Percentiles rank a stretch among this genome's conserved stretches.
Evolutionary conservation across 2,888 invertebrate species (phyloP).

Genomic region (Cybosia mesomella): DNA sequence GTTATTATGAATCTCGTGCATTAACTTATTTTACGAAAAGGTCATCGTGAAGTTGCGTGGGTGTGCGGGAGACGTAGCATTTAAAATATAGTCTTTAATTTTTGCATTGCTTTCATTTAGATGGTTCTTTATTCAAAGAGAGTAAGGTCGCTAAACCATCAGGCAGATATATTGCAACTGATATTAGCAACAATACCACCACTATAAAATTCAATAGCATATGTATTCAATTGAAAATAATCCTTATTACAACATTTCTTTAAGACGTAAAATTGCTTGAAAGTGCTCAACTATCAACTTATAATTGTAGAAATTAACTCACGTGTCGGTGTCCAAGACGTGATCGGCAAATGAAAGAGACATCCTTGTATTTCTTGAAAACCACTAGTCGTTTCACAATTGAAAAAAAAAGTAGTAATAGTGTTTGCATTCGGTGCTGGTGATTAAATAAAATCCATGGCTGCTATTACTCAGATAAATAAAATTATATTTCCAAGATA

Average conservation of each 20-base stretch:
- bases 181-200: conserved; percentile 38
- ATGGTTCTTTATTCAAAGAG: conserved; percentile 47
- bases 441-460: conserved; percentile 53
- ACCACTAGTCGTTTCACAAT: conserved; percentile 43
- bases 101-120: conserved; percentile 18
- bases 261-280: conserved; percentile 37
- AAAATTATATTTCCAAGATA: conserved; percentile 44
- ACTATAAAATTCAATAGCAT: conserved; percentile 23
- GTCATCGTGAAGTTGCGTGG: conserved; percentile 2
- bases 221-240: conserved; percentile 27
- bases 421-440: conserved; percentile 54
- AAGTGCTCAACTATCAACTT: conserved; percentile 25
- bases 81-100: conserved; percentile 25
- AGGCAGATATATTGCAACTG: conserved; percentile 46
- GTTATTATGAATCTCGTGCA: not conserved
- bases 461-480: conserved; percentile 42
- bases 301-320: conserved; percentile 54
- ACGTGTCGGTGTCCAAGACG: conserved; percentile 53
- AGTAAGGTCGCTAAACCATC: conserved; percentile 37
- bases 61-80: conserved; percentile 28
- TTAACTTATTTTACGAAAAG: conserved; percentile 9
- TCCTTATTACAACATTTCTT: conserved; percentile 16
- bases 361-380: conserved; percentile 57
- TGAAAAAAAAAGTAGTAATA: conserved; percentile 55
- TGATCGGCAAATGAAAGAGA: conserved; percentile 62